Conservation (phyloP, 1,140 invertebrate species). For the Pectinophora gossypiella region DNA sequence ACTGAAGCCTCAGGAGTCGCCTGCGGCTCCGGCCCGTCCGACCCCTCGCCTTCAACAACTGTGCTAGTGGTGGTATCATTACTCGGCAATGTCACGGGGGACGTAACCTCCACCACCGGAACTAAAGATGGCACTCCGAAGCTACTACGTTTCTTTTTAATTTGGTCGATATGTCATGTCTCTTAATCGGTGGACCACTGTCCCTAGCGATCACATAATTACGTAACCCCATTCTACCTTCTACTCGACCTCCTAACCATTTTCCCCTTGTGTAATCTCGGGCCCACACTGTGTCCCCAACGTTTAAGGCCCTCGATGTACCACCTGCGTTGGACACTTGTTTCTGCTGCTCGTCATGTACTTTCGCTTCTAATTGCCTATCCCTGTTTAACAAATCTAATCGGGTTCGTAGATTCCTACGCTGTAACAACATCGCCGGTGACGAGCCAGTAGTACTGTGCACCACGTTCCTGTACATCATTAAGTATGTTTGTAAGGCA, state of each 20-base stretch:
- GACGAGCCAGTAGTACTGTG: slow-evolving; percentile 12
- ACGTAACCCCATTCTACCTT: not conserved
- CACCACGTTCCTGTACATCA: slow-evolving; percentile 16
- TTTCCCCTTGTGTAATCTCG: not conserved
- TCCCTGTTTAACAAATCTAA: not conserved
- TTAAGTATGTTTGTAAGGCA: slow-evolving; percentile 15
- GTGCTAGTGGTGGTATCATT: too few relatives aligned
- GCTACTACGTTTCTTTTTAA: too few relatives aligned
- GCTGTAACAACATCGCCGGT: slow-evolving; percentile 10
- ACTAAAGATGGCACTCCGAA: too few relatives aligned
- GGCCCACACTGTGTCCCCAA: not conserved
- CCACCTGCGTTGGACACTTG: not conserved
- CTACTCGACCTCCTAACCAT: not conserved
- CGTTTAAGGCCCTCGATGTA: not conserved
- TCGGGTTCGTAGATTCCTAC: not conserved
- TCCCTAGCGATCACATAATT: not conserved
- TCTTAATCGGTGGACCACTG: not conserved
- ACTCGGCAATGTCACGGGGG: too few relatives aligned
- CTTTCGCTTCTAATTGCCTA: not conserved
- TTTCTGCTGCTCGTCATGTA: not conserved
- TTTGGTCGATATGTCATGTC: too few relatives aligned
- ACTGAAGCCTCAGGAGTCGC: too few relatives aligned
- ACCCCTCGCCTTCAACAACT: too few relatives aligned
- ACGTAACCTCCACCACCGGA: too few relatives aligned
- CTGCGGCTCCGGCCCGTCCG: too few relatives aligned